phyloP scores from a whole-genome alignment of 2,113 vertebrate species.

The Muntiacus reevesi region DNA sequence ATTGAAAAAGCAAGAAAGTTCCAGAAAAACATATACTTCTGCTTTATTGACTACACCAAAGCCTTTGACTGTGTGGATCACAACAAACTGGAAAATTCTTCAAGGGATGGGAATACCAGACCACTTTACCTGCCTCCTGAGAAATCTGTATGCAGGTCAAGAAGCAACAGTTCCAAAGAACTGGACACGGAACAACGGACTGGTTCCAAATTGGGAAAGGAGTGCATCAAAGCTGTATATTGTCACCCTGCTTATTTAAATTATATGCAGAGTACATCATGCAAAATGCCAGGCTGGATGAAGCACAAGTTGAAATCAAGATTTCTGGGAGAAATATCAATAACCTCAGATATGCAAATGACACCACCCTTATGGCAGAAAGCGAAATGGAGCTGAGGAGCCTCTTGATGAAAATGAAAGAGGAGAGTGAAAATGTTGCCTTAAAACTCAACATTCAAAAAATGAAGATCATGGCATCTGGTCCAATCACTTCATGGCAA shows the following conservation, averaged over 20 bases:
- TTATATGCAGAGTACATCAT: neutral
- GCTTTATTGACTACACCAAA: neutral
- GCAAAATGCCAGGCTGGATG: neutral
- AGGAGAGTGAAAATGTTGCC: neutral
- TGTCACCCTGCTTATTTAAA: neutral
- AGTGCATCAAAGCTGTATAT: neutral
- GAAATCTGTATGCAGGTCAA: neutral
- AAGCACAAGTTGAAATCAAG: neutral
- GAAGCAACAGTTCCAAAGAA: neutral
- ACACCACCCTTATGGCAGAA: neutral
- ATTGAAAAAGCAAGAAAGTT: neutral
- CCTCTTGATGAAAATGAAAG: neutral
- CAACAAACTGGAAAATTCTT: neutral
- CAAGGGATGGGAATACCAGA: neutral
- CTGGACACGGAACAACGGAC: neutral
- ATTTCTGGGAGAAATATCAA: neutral
- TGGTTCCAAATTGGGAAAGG: neutral
- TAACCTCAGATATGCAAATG: neutral
- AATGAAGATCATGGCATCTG: neutral
- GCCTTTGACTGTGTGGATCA: neutral
- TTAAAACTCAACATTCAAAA: neutral
- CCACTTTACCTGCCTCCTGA: neutral
- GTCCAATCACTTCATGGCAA: neutral
- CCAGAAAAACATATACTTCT: neutral
- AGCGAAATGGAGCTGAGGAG: neutral